Evolutionary conservation across 2,113 vertebrate species (phyloP).

Genomic region (Thymallus thymallus): DNA sequence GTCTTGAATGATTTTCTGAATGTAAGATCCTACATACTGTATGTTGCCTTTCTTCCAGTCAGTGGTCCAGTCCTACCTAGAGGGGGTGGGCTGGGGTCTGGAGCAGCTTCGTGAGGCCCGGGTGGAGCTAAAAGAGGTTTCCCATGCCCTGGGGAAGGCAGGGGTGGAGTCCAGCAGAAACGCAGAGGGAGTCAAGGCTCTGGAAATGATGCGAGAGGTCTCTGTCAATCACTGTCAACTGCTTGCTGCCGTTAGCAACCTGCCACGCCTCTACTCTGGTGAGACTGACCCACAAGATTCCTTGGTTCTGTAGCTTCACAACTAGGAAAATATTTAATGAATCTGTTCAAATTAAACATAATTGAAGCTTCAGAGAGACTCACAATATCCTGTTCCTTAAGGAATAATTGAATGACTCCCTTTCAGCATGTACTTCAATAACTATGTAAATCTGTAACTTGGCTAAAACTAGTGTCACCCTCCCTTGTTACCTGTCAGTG

Average conservation of each 20-base stretch:
- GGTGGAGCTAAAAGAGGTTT: constrained; percentile 72
- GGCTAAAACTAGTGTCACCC: not conserved
- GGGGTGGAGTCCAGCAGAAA: constrained; percentile 69
- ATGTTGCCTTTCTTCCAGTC: constrained; percentile 69
- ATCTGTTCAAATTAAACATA: not conserved
- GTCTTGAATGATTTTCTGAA: too few relatives aligned
- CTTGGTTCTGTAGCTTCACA: not conserved
- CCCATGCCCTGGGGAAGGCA: constrained; percentile 73
- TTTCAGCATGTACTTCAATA: not conserved
- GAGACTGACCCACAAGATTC: constrained; percentile 43
- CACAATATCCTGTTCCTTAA: not conserved
- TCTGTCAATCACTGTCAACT: constrained; percentile 81
- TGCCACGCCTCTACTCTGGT: constrained; percentile 89
- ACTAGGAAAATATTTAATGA: not conserved
- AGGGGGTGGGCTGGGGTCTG: constrained; percentile 86
- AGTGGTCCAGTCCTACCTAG: constrained; percentile 91
- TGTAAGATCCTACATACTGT: not conserved
- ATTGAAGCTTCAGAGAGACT: not conserved
- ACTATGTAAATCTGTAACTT: not conserved
- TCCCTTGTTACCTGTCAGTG: constrained; percentile 66
- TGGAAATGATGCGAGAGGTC: constrained; percentile 76
- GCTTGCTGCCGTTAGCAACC: constrained; percentile 80
- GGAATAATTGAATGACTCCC: not conserved
- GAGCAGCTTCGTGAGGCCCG: constrained; percentile 81
- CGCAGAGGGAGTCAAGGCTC: constrained; percentile 55